Evolutionary conservation across 2,797 vertebrate species (phyloP).

Genomic region (Triplophysa yarkandensis): DNA sequence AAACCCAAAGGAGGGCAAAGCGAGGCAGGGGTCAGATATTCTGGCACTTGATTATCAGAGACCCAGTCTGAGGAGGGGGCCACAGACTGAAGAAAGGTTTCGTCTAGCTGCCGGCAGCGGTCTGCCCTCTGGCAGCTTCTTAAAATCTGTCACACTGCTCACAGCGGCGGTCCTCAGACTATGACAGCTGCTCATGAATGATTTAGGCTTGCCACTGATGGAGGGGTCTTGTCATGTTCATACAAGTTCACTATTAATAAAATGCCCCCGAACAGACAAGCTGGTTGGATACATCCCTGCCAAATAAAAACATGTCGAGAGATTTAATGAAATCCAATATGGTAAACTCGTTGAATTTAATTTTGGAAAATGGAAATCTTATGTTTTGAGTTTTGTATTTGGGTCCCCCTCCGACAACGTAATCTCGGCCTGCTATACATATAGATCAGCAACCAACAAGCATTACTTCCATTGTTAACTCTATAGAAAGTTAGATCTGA

Average conservation of each 20-base stretch:
- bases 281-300: conserved; percentile 32
- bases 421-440: background rate
- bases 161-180: conserved; percentile 37
- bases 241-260: conserved; percentile 59
- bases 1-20: conserved; percentile 18
- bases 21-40: conserved; percentile 31
- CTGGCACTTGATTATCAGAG: conserved; percentile 40
- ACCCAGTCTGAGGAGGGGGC: conserved; percentile 35
- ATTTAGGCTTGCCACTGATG: conserved; percentile 56
- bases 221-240: conserved; percentile 56
- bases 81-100: conserved; percentile 21
- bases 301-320: conserved; percentile 33
- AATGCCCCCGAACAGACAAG: conserved; percentile 37
- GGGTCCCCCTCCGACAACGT: background rate
- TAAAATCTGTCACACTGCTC: conserved; percentile 50
- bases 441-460: background rate
- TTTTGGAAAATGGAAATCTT: too few species aligned
- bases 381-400: background rate
- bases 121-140: conserved; percentile 51
- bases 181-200: conserved; percentile 65
- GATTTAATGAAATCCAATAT: conserved; percentile 31
- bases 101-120: conserved; percentile 35
- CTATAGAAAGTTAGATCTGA: conserved; percentile 27
- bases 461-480: conserved; percentile 17
- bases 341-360: conserved; percentile 22